These are phyloP conservation scores for Proterorhinus semilunaris DNA, from an alignment of 2,113 vertebrate species.

Conservation along the genomic window DNA sequence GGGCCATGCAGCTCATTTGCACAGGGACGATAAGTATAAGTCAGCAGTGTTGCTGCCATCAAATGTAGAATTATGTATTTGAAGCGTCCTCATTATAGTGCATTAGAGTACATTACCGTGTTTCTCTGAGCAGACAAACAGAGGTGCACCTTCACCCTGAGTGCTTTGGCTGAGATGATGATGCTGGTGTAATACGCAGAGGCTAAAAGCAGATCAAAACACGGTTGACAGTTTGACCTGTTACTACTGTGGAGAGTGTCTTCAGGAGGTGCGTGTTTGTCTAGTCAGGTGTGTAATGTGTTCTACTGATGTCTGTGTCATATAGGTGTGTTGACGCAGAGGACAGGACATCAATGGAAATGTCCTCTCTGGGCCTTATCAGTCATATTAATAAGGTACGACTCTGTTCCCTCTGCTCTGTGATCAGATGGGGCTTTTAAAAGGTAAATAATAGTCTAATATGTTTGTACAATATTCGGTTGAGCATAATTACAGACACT, in stretches of 20 bases:
- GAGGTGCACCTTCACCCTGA: constrained; percentile 36
- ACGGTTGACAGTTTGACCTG: constrained; percentile 41
- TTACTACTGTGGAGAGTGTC: constrained; percentile 22
- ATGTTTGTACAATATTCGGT: background rate
- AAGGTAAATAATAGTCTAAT: background rate
- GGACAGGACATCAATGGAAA: constrained; percentile 44
- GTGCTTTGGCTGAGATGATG: constrained; percentile 52
- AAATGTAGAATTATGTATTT: constrained; percentile 26
- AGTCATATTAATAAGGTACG: constrained; percentile 16
- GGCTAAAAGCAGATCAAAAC: constrained; percentile 48
- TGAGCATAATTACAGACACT: too few relatives aligned
- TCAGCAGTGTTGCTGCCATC: background rate
- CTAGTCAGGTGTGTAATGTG: constrained; percentile 47
- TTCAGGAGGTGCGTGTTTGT: constrained; percentile 33
- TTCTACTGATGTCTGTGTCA: constrained; percentile 41
- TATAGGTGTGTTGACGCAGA: constrained; percentile 40
- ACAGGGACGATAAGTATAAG: background rate
- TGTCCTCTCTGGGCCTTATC: constrained; percentile 26
- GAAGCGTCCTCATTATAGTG: constrained; percentile 41
- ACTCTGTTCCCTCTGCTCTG: background rate
- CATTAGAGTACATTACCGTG: constrained; percentile 32
- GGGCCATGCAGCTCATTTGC: background rate
- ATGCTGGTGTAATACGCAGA: constrained; percentile 52
- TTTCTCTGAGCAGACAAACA: constrained; percentile 27
- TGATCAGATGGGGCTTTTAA: background rate